Evolutionary conservation across 2,113 vertebrate genomes (phyloP).

Genomic region (Scytalopus superciliaris): DNA sequence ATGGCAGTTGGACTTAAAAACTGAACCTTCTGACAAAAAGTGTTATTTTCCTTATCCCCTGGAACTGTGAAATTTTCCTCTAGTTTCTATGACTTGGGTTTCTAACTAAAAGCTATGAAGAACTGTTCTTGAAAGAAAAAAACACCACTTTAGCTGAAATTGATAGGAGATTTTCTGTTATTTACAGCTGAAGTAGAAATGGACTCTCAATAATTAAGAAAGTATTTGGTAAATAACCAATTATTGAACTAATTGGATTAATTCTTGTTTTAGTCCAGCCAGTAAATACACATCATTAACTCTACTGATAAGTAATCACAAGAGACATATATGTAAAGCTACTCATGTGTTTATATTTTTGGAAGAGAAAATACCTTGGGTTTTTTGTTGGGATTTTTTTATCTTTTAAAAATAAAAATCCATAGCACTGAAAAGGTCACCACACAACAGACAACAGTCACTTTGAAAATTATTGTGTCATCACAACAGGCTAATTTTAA

Average conservation of each 20-base stretch:
- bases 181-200: neutral
- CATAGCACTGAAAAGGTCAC: neutral
- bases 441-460: neutral
- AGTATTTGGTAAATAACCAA: neutral
- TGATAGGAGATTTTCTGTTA: neutral
- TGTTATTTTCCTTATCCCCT: neutral
- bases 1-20: neutral
- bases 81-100: neutral
- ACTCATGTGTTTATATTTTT: neutral
- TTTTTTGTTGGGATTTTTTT: neutral
- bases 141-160: neutral
- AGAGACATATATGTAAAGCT: neutral
- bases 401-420: neutral
- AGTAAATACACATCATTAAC: constrained; percentile 25
- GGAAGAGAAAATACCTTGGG: neutral
- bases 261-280: neutral
- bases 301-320: neutral
- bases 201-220: neutral
- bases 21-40: neutral
- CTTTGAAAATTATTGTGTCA: neutral
- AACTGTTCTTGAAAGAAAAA: neutral
- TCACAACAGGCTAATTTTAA: neutral
- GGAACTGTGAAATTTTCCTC: neutral
- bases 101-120: neutral
- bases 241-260: neutral